phyloP scores from a whole-genome alignment of 2,113 vertebrate species.

The Pseudorectes ferrugineus region DNA sequence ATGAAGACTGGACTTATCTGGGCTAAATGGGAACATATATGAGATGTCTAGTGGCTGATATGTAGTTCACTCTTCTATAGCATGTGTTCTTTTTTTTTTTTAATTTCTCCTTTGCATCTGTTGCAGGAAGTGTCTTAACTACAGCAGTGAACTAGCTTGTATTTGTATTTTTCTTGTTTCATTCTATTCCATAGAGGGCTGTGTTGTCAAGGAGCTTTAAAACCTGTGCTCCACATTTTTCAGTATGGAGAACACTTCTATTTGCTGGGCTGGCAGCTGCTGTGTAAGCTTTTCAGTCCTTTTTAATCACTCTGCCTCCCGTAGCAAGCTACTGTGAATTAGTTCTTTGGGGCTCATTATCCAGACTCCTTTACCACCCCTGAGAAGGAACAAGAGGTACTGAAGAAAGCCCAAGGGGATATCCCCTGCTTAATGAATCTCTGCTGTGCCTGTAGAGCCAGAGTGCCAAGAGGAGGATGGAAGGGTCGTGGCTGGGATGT shows the following conservation, averaged over 20 bases:
- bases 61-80: background rate
- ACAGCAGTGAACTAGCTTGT: background rate
- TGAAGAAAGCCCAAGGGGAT: background rate
- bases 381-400: background rate
- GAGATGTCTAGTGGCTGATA: background rate
- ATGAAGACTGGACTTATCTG: background rate
- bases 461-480: background rate
- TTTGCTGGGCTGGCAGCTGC: background rate
- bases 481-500: background rate
- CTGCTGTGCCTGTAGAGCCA: background rate
- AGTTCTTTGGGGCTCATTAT: background rate
- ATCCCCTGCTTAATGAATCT: background rate
- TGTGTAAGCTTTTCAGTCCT: conserved; percentile 9
- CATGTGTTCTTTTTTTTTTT: background rate
- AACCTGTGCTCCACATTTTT: background rate
- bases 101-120: background rate
- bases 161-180: background rate
- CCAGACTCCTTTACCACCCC: background rate
- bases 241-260: background rate
- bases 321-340: background rate
- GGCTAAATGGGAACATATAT: background rate
- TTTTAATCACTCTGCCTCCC: background rate
- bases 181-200: background rate
- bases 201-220: conserved; percentile 14
- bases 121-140: background rate